phyloP scores from a whole-genome alignment of 2,888 invertebrate species.

The Dusona sp. region DNA sequence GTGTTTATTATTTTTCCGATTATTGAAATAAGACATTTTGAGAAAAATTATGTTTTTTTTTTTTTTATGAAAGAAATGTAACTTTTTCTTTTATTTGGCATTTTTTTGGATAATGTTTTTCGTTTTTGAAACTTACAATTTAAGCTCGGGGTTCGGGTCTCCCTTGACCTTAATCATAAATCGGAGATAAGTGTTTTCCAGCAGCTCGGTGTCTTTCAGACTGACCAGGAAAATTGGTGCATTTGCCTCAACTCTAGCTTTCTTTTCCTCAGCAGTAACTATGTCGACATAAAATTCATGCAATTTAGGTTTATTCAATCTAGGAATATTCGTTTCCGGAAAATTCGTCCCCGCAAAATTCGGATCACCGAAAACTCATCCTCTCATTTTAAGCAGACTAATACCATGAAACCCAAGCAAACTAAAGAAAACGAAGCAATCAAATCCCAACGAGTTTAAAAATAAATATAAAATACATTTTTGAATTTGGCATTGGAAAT shows the following conservation, averaged over 20 bases:
- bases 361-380: too few species aligned
- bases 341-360: too few species aligned
- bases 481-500: too few species aligned
- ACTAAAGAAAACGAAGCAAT: too few species aligned
- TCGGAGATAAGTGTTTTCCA: constrained; percentile 94
- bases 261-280: constrained; percentile 91
- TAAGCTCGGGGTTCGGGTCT: constrained; percentile 94
- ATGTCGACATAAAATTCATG: constrained; percentile 58
- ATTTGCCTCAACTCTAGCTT: constrained; percentile 89
- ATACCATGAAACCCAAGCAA: too few species aligned
- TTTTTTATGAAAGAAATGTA: too few species aligned
- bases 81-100: neutral
- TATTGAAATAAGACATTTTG: neutral
- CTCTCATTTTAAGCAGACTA: too few species aligned
- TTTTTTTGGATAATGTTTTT: neutral
- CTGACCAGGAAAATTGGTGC: constrained; percentile 94
- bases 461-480: too few species aligned
- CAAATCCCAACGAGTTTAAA: too few species aligned
- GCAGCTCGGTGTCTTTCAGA: constrained; percentile 94
- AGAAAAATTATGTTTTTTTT: neutral
- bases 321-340: too few species aligned
- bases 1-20: neutral
- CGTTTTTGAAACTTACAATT: constrained; percentile 90
- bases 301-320: neutral
- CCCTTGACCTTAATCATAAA: constrained; percentile 96